Base-by-base conservation (phyloP, 2,797 vertebrate species). In the Paguma larvata region DNA sequence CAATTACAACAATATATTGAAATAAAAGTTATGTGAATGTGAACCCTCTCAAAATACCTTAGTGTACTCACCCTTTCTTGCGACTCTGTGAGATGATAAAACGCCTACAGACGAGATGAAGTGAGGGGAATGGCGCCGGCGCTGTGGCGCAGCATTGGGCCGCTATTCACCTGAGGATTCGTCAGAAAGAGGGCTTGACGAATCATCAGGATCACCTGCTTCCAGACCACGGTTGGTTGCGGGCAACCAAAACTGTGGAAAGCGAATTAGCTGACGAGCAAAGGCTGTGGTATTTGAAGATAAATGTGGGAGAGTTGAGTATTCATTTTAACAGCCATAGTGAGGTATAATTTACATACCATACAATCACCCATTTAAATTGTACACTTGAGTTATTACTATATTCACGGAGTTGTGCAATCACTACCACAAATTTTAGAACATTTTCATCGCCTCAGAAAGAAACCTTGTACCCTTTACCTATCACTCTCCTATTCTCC, bases 331-430 rank as follows among this genome's bases (percentile, higher is more conserved):
- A 59, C 56, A 59, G 56, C 56, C 23, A 19, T 21, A 19, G 63
- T 75, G 77, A 94, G 32, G 62, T 62, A 70, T 32, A 80, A 59
- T 85, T 94, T 48, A 67, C 10, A 6, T 48, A 38, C n/a, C n/a
- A 32, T 73, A 62, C 2, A 63, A 89, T 56, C 38, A 72, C 18
- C 18, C 88, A 51, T 32, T 83, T 56, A 25, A 30, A 82, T 19
- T 70, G 38, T 75, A 53, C 12, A 30, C 5, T 53, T 62, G 21
- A 2, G 41, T 21, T 12, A 13, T n/a, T 32, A 65, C 85, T 85
- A 32, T 38, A 72, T 23, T 88, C 16, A 23, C 25, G 38, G 70
- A 65, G 30, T 25, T 84, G 34, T 53, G 23, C 19, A 38, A 13
- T 19, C 27, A 8, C 23, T 6, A 12, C 63, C 62, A 65, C 62